Base-by-base conservation (phyloP, 1,140 invertebrate species). In the Halictus rubicundus region DNA sequence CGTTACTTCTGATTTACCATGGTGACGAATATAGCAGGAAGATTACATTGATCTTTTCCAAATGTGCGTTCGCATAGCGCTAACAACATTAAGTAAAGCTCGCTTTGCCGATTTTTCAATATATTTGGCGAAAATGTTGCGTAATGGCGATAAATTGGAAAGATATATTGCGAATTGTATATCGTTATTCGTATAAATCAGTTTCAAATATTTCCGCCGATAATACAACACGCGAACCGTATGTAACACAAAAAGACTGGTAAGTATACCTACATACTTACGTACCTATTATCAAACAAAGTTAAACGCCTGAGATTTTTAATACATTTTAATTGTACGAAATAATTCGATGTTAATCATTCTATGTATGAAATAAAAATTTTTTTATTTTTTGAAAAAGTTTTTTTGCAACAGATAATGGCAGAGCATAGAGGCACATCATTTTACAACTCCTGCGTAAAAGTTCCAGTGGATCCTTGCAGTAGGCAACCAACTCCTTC, bases 401-500 rank as follows among this genome's bases (percentile, higher is more conserved):
- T 54, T 54, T 5, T 57, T 57, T n/a, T n/a, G 2, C 1, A 37
- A 49, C 37, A 77, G 68, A 42, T 25, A 80, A 93, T 92, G 90
- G 86, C 87, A 65, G 89, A 91, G 42, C 92, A 93, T 78, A 87
- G 83, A 71, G 89, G 91, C 37, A 89, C 90, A n/a, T 88, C 90
- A 2, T 94, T 93, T 72, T 89, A 83, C 9, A 88, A 96, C 90
- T 95, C 95, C 23, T 96, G 95, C 90, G 84, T 96, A 23, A 95
- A 94, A 92, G 93, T 95, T 61, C 95, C 95, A 39, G 87, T 95
- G 46, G 94, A 96, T 90, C 95, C 95, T 63, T 93, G 92, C 66
- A 96, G 93, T 88, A 93, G 94, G 78, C 94, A 95, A 91, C 95
- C 95, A 5, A 95, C 94, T 78, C 94, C 95, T 6, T 92, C 93